phyloP scores from a whole-genome alignment of 2,888 invertebrate species.

The Yponomeuta cagnagella region DNA sequence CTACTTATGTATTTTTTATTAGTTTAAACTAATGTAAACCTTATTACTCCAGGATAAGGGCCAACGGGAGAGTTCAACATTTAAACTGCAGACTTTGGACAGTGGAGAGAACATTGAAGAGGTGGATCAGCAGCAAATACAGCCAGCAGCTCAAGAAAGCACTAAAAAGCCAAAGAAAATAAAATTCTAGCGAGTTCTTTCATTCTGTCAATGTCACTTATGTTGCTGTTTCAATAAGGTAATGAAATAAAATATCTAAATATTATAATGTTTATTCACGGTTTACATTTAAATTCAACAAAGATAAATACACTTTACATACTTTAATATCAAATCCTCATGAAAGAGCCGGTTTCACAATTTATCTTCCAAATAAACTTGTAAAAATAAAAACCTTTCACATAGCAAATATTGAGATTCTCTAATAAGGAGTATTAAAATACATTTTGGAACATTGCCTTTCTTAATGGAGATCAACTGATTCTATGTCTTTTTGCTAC shows the following conservation, averaged over 20 bases:
- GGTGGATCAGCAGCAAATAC: slow-evolving; percentile 39
- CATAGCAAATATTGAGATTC: too few relatives aligned
- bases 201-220: not conserved
- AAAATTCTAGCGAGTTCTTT: slow-evolving; percentile 39
- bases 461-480: too few relatives aligned
- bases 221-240: not conserved
- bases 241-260: too few relatives aligned
- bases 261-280: too few relatives aligned
- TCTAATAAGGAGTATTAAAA: too few relatives aligned
- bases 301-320: not conserved
- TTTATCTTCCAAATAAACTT: too few relatives aligned
- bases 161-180: slow-evolving; percentile 64
- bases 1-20: not conserved
- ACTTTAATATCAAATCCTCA: too few relatives aligned
- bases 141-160: slow-evolving; percentile 24
- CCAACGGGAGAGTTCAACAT: slow-evolving; percentile 56
- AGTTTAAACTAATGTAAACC: not conserved
- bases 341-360: too few relatives aligned
- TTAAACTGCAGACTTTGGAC: slow-evolving; percentile 62
- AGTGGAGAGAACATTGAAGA: slow-evolving; percentile 58
- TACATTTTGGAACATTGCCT: too few relatives aligned
- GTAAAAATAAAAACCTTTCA: too few relatives aligned
- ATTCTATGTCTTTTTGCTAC: too few relatives aligned
- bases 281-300: not conserved
- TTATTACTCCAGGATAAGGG: slow-evolving; percentile 42